These are phyloP conservation scores for Acleris sparsana DNA, from an alignment of 2,888 invertebrate genomes.

Conservation along the genomic window DNA sequence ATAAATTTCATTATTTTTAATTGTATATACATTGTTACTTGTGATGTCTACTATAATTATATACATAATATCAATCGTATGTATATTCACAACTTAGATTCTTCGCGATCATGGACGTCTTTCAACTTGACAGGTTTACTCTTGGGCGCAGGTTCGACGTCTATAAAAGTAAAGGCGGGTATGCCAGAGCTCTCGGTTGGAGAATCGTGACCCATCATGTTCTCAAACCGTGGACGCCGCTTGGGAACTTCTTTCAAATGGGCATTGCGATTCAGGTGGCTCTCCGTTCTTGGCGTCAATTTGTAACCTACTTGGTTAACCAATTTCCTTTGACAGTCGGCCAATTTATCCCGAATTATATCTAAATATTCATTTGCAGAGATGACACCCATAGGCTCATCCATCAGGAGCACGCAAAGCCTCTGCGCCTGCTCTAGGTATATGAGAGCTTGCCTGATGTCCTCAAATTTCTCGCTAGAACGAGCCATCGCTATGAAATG, in stretches of 20 bases:
- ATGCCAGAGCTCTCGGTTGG: conserved; percentile 59
- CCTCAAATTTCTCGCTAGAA: conserved; percentile 84
- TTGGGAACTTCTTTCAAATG: conserved; percentile 52
- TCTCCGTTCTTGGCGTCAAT: conserved; percentile 66
- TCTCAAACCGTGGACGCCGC: conserved; percentile 62
- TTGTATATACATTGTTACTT: neutral
- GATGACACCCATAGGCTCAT: conserved; percentile 80
- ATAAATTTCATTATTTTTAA: neutral
- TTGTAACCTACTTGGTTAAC: conserved; percentile 70
- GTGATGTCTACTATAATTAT: neutral
- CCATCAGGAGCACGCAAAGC: conserved; percentile 84
- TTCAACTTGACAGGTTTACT: conserved; percentile 52
- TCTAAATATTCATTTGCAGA: conserved; percentile 81
- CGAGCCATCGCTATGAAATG: conserved; percentile 89
- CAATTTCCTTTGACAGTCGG: conserved; percentile 72
- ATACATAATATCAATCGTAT: neutral
- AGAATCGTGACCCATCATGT: conserved; percentile 64
- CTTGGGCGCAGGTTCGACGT: conserved; percentile 52
- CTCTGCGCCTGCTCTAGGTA: conserved; percentile 89
- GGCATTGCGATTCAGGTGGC: conserved; percentile 50
- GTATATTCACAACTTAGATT: conserved; percentile 65
- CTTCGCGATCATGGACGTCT: conserved; percentile 57
- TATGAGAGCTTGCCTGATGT: conserved; percentile 84
- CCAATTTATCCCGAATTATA: conserved; percentile 80
- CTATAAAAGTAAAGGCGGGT: conserved; percentile 68